A percentile compares a stretch with the other conserved stretches of the same genome.
These are phyloP conservation scores for Therioaphis trifolii DNA, from an alignment of 2,888 invertebrate genomes.

Conservation along the genomic window DNA sequence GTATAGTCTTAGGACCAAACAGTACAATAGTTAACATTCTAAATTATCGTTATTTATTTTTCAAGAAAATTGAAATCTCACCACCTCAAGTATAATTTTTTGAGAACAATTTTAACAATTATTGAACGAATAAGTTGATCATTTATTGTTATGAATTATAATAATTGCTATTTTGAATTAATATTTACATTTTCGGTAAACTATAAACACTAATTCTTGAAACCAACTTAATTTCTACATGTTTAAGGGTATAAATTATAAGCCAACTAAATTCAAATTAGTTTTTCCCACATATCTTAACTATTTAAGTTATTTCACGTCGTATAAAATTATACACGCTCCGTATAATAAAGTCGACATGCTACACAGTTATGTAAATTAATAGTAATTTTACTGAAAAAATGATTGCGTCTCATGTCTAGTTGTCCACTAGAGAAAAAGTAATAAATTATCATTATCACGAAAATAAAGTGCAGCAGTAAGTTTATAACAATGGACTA, in stretches of 20 bases:
- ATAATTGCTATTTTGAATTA: no score
- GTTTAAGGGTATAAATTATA: slow-evolving; percentile 4
- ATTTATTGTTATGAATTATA: no score
- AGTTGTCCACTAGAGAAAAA: slow-evolving; percentile 45
- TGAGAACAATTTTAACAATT: no score
- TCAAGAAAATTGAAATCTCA: no score
- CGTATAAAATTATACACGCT: slow-evolving; percentile 35
- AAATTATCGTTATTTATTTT: no score
- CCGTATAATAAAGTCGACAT: slow-evolving; percentile 31
- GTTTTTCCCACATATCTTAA: slow-evolving; percentile 25
- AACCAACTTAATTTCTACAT: neutral
- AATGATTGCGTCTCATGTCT: slow-evolving; percentile 47
- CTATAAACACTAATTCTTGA: neutral
- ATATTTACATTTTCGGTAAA: no score
- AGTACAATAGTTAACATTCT: no score
- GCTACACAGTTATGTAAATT: slow-evolving; percentile 50
- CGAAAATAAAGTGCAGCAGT: slow-evolving; percentile 18
- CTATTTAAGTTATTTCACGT: slow-evolving; percentile 37
- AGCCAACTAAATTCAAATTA: slow-evolving; percentile 33
- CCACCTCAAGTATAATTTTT: no score
- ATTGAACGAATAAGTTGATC: no score
- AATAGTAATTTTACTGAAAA: slow-evolving; percentile 41
- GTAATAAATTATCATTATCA: slow-evolving; percentile 49
- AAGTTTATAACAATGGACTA: slow-evolving; percentile 30
- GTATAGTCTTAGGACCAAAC: no score